Percentiles rank a stretch among this genome's conserved stretches.
phyloP scores from a whole-genome alignment of 2,113 vertebrate genomes.

The Pitta sordida region DNA sequence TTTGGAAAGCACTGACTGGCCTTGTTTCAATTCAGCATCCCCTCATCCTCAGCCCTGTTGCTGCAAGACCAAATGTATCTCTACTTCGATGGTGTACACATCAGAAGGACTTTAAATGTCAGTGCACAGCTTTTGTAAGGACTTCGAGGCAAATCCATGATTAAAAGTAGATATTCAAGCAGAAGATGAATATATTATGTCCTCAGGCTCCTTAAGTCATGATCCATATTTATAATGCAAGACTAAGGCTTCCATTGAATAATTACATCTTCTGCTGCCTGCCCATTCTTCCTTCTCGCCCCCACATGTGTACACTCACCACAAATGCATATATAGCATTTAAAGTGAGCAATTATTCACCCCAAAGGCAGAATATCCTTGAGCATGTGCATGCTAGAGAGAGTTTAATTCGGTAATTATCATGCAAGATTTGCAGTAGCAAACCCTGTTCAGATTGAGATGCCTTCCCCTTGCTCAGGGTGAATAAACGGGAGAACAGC shows the following conservation, averaged over 20 bases:
- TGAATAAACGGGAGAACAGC: neutral
- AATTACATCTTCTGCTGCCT: neutral
- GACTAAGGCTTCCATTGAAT: conserved; percentile 11
- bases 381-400: neutral
- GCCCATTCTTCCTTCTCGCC: neutral
- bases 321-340: conserved; percentile 17
- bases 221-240: conserved; percentile 69
- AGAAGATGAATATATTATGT: conserved; percentile 34
- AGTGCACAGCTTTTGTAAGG: neutral
- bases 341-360: conserved; percentile 41
- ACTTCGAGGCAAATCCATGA: neutral
- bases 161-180: conserved; percentile 44
- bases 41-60: neutral
- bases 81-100: fast-evolving
- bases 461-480: neutral
- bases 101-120: conserved; percentile 30
- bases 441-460: neutral
- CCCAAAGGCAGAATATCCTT: conserved; percentile 25
- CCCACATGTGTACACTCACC: neutral
- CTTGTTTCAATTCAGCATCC: neutral
- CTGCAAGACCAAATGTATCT: neutral
- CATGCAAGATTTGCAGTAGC: neutral
- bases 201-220: conserved; percentile 43
- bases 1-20: neutral
- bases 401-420: neutral